Conservation (phyloP, 2,113 vertebrate species). For the Salvelinus fontinalis region DNA sequence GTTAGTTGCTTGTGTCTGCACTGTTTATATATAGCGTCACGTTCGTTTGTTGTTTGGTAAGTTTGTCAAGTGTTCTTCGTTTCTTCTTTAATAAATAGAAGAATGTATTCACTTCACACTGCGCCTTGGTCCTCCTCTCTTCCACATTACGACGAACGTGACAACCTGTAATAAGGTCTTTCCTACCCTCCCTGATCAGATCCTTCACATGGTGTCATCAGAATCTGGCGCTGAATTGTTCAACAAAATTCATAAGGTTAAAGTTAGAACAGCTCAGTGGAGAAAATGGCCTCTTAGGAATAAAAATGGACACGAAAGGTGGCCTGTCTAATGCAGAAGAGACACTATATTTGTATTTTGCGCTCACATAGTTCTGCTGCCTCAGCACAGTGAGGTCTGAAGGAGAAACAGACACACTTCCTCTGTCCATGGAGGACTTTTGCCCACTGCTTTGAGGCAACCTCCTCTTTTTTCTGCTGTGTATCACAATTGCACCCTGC, state of each 20-base stretch:
- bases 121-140: too few relatives aligned
- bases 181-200: background rate
- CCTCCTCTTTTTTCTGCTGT: slow-evolving; percentile 29
- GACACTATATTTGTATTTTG: background rate
- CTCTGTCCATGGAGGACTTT: slow-evolving; percentile 28
- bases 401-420: slow-evolving; percentile 34
- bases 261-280: too few relatives aligned
- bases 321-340: too few relatives aligned
- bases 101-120: too few relatives aligned
- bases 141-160: too few relatives aligned
- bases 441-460: slow-evolving; percentile 21
- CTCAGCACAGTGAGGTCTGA: slow-evolving; percentile 44
- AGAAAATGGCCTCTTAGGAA: background rate
- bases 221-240: background rate
- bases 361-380: slow-evolving; percentile 46
- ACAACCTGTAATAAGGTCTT: background rate
- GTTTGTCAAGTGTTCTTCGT: too few relatives aligned
- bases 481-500: slow-evolving; percentile 41
- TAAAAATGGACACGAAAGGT: too few relatives aligned
- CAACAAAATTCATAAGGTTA: background rate
- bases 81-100: too few relatives aligned
- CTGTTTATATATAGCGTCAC: too few relatives aligned
- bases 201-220: background rate
- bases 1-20: too few relatives aligned
- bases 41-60: too few relatives aligned